A percentile compares a stretch with the other conserved stretches of the same genome.
These are phyloP conservation scores for Drosophila seclusa DNA, from an alignment of 2,888 invertebrate genomes.

Conservation along the genomic window DNA sequence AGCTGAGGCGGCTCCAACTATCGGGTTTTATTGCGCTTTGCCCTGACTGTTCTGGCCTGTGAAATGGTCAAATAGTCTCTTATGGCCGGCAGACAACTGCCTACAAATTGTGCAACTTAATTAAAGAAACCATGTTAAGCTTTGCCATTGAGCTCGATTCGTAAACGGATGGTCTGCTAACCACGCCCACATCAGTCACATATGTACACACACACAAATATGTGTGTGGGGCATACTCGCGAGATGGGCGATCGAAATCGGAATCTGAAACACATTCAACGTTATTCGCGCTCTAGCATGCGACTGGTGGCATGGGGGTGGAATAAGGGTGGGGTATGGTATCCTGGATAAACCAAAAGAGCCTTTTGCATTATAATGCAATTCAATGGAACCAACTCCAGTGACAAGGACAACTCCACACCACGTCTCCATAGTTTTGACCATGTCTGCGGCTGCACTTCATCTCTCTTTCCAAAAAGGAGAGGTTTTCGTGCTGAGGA, in stretches of 20 bases:
- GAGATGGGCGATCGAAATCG: conserved; percentile 14
- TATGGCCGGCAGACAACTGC: conserved; percentile 61
- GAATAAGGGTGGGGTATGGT: background rate
- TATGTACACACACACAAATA: background rate
- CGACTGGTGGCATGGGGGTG: background rate
- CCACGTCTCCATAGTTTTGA: conserved; percentile 12
- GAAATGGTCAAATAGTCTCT: conserved; percentile 51
- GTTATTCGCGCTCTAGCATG: conserved; percentile 13
- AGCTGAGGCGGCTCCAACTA: conserved; percentile 2
- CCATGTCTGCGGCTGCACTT: conserved; percentile 46
- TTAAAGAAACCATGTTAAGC: conserved; percentile 76
- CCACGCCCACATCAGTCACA: conserved; percentile 57
- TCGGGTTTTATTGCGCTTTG: background rate
- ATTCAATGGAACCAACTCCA: conserved; percentile 49
- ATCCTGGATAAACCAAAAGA: conserved; percentile 20
- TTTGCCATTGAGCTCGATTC: conserved; percentile 63
- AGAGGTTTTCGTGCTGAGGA: conserved; percentile 65
- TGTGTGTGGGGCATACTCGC: background rate
- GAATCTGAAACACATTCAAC: conserved; percentile 42
- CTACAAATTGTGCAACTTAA: conserved; percentile 79
- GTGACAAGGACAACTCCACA: conserved; percentile 10
- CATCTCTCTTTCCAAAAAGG: conserved; percentile 53
- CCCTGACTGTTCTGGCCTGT: background rate
- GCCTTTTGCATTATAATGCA: conserved; percentile 62
- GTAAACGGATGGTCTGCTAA: background rate